Base-by-base conservation (phyloP, 2,888 invertebrate species). In the Drosophila rubida region DNA sequence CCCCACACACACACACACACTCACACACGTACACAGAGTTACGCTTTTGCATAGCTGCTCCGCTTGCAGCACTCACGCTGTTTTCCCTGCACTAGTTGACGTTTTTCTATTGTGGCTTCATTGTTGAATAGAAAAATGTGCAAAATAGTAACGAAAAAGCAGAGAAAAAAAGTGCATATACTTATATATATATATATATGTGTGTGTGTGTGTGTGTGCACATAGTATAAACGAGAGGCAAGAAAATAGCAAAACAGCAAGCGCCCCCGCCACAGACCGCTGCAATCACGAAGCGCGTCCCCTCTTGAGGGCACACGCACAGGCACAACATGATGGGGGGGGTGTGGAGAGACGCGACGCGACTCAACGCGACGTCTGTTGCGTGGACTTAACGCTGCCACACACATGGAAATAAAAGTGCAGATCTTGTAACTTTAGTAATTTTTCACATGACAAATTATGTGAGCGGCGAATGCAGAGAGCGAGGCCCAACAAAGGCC, bases 371-470 rank as follows among this genome's bases (percentile, higher is more conserved):
- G 32, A 35, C 63, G 55, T 54, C 57, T 66, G 70, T 61, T 70
- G 71, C 65, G 65, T 69, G 70, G 61, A 74, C 75, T 69, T 66
- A 72, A 61, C 69, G 80, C 76, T 66, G 58, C 75, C 48, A 70
- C 42, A 59, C 55, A 63, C 81, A 69, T 70, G 60, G 62, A 75
- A 59, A 75, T 83, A 83, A 83, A 83, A 86, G 82, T 86, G 87
- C 82, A 83, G 82, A 84, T 82, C 87, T 88, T 85, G 86, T 85
- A 88, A 86, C 89, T 89, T 79, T 85, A 88, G 88, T 88, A 89
- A 89, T 89, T 89, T 89, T 86, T 89, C 88, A 89, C 89, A 89
- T 89, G 88, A 89, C 89, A 89, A 89, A 89, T 89, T 89, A 89
- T 89, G 78, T 87, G 86, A 87, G 81, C 79, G 76, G 66, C 67